phyloP scores from a whole-genome alignment of 53 echinoderm and acorn worm genomes.

The Henricia sp. region DNA sequence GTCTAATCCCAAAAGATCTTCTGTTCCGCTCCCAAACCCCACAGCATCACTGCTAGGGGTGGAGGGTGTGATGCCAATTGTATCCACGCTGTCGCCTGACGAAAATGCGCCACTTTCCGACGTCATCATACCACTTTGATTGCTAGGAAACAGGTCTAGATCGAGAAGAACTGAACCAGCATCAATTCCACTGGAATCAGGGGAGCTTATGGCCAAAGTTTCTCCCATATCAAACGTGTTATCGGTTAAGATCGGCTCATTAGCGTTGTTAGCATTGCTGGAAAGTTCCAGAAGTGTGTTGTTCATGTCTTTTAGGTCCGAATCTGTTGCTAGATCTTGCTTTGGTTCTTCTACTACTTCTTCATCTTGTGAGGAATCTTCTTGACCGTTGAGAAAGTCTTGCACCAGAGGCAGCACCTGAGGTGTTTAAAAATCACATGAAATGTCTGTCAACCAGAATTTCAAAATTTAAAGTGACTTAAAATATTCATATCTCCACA shows the following conservation, averaged over 20 bases:
- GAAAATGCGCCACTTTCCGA: slow-evolving; percentile 43
- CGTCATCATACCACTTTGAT: slow-evolving; percentile 27
- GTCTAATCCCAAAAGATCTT: slow-evolving; percentile 72
- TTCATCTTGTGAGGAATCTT: slow-evolving; percentile 31
- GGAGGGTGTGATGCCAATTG: slow-evolving; percentile 35
- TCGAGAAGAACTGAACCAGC: slow-evolving; percentile 40
- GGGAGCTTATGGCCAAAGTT: slow-evolving; percentile 39
- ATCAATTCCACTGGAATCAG: slow-evolving; percentile 38
- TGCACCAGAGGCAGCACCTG: slow-evolving; percentile 81
- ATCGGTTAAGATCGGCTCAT: slow-evolving; percentile 45
- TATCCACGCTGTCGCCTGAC: slow-evolving; percentile 30
- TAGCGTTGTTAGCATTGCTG: slow-evolving; percentile 77
- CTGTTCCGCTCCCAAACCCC: slow-evolving; percentile 45
- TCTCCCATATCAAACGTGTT: slow-evolving; percentile 59
- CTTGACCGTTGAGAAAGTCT: slow-evolving; percentile 68
- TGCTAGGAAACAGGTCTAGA: slow-evolving; percentile 24
- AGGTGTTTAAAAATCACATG: too few relatives aligned
- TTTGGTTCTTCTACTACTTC: slow-evolving; percentile 28
- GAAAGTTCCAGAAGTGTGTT: slow-evolving; percentile 57
- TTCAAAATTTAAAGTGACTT: too few relatives aligned
- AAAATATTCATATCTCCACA: too few relatives aligned
- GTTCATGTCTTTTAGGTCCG: slow-evolving; percentile 48
- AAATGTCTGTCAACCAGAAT: too few relatives aligned
- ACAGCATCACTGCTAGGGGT: slow-evolving; percentile 49
- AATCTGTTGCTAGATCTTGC: slow-evolving; percentile 35